A percentile compares a stretch with the other conserved stretches of the same genome.
Conservation (phyloP, 2,113 vertebrate species). For the Clarias magur region DNA sequence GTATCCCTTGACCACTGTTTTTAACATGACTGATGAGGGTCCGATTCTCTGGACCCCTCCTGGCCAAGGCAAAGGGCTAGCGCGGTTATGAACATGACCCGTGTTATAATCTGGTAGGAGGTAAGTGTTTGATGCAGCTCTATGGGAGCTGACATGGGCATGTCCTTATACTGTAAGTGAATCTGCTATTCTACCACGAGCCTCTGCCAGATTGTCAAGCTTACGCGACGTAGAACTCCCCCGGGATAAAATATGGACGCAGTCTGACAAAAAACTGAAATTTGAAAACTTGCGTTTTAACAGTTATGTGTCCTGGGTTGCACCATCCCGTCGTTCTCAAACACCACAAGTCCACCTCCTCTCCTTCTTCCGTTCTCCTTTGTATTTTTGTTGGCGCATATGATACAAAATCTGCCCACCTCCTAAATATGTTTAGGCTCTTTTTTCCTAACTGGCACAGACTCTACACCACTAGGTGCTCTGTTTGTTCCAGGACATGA, state of each 20-base stretch:
- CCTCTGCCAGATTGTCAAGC: background rate
- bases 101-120: background rate
- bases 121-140: background rate
- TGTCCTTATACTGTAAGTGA: background rate
- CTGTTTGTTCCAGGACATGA: background rate
- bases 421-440: background rate
- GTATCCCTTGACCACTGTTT: background rate
- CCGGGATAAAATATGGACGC: background rate
- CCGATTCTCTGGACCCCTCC: background rate
- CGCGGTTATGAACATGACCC: background rate
- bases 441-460: background rate
- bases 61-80: background rate
- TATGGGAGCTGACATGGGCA: background rate
- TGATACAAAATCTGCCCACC: background rate
- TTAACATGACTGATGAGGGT: background rate
- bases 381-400: background rate
- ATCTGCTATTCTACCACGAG: background rate
- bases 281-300: background rate
- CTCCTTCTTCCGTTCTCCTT: background rate
- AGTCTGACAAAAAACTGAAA: background rate
- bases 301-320: background rate
- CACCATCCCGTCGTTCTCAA: slow-evolving; percentile 18
- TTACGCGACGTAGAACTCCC: background rate
- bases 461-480: background rate
- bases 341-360: slow-evolving; percentile 4